phyloP scores from a whole-genome alignment of 2,888 invertebrate genomes.

The Listrodromus nycthemerus region DNA sequence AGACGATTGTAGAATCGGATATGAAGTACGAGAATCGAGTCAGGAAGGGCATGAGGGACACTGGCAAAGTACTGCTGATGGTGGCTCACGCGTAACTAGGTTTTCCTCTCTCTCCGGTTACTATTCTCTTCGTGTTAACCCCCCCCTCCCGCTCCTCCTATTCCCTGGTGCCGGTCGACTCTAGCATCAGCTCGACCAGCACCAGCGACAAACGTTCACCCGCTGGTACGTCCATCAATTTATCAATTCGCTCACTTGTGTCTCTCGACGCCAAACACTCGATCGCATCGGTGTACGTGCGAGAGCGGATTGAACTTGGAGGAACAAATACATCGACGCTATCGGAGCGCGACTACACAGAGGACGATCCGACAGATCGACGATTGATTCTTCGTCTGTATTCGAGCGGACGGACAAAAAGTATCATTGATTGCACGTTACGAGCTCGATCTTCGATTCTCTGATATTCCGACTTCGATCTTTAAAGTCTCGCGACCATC shows the following conservation, averaged over 20 bases:
- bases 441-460: constrained; percentile 24
- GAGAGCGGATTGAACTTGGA: constrained; percentile 30
- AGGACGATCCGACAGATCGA: constrained; percentile 37
- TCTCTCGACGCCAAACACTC: constrained; percentile 69
- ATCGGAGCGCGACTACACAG: background rate
- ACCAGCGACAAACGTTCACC: constrained; percentile 52
- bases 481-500: background rate
- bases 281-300: constrained; percentile 66
- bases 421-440: constrained; percentile 34
- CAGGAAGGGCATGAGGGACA: constrained; percentile 67
- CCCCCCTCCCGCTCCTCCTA: no score
- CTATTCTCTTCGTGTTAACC: constrained; percentile 29
- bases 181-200: constrained; percentile 24
- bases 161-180: constrained; percentile 53
- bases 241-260: constrained; percentile 71
- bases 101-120: constrained; percentile 63
- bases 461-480: background rate
- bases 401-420: constrained; percentile 23
- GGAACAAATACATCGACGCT: background rate
- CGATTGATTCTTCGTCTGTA: constrained; percentile 37
- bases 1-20: background rate
- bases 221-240: constrained; percentile 69
- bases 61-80: constrained; percentile 60
- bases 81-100: constrained; percentile 65
- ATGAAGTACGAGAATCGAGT: constrained; percentile 14